Base-by-base conservation (phyloP, 2,888 invertebrate genomes). In the Nowickia ferox region DNA sequence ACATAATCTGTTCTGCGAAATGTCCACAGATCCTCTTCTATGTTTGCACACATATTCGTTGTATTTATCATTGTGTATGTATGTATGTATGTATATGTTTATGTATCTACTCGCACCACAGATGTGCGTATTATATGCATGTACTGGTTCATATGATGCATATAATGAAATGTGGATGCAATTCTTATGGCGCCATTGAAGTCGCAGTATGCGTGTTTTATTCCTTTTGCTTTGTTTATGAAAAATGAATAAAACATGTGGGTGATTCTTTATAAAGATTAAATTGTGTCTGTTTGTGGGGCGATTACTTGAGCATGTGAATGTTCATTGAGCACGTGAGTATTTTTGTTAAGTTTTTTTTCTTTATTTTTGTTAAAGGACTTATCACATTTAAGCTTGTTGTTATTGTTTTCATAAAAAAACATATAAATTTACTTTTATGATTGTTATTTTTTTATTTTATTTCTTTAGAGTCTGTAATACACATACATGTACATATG, bases 171-270 rank as follows among this genome's bases (percentile, higher is more conserved):
- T 71, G 19, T 71, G 22, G 48, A 72, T 84, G 83, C 78, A 84
- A 46, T 61, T 72, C 66, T 68, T 74, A 78, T 84, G 78, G 77
- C 83, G 77, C 72, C 83, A 68, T 61, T 68, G 30, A 69, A 55
- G 69, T 44, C 65, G 22, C 30, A 66, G 51, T 76, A 9, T 72
- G 44, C 10, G n/a, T 68, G 46, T 38, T 76, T 69, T 61, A 66
- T 75, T 77, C 4, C 63, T 57, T 57, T 71, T 44, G 48, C 55
- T 66, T 55, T 57, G 51, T 59, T 72, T 15, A 55, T 30, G 30
- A 63, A 66, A 44, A 77, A 13, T 38, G 51, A 10, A 40, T 38
- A 4, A 74, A 51, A 48, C 17, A 30, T 79, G 48, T 53, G 81
- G 65, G 59, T 74, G 51, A 68, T 74, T 75, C 68, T 74, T 68